phyloP scores from a whole-genome alignment of 1,140 invertebrate genomes.

The Ceratosolen fusciceps region DNA sequence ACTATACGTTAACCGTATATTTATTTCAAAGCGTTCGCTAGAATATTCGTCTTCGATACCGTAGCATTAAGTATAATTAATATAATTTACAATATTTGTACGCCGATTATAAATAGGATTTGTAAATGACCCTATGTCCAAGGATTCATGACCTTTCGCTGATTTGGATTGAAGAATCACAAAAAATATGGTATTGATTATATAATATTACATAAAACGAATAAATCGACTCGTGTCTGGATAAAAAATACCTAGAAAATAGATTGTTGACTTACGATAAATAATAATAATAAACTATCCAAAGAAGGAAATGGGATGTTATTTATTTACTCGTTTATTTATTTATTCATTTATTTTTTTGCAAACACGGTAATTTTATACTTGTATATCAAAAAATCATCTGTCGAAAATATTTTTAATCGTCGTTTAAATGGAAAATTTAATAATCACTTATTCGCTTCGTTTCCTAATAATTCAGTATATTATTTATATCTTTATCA shows the following conservation, averaged over 20 bases:
- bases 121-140: conserved; percentile 25
- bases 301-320: conserved; percentile 28
- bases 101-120: conserved; percentile 30
- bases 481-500: too few relatives aligned
- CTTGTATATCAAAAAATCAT: too few relatives aligned
- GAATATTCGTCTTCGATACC: too few relatives aligned
- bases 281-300: conserved; percentile 29
- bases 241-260: conserved; percentile 25
- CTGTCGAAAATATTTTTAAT: too few relatives aligned
- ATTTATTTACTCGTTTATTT: neutral
- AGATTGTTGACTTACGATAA: conserved; percentile 41
- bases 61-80: conserved; percentile 39
- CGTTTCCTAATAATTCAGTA: too few relatives aligned
- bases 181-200: conserved; percentile 28
- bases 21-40: too few relatives aligned
- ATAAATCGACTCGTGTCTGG: conserved; percentile 19
- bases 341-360: neutral
- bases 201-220: conserved; percentile 19
- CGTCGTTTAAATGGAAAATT: too few relatives aligned
- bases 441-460: too few relatives aligned
- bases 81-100: conserved; percentile 39
- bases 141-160: conserved; percentile 33
- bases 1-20: neutral
- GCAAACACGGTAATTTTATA: too few relatives aligned
- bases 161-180: conserved; percentile 29